Evolutionary conservation across 37 sponge, comb jelly and placozoan genomes (phyloP), one percentile per base, ranked within the genome.

Genomic region (Halisarca cf. caerulea): DNA sequence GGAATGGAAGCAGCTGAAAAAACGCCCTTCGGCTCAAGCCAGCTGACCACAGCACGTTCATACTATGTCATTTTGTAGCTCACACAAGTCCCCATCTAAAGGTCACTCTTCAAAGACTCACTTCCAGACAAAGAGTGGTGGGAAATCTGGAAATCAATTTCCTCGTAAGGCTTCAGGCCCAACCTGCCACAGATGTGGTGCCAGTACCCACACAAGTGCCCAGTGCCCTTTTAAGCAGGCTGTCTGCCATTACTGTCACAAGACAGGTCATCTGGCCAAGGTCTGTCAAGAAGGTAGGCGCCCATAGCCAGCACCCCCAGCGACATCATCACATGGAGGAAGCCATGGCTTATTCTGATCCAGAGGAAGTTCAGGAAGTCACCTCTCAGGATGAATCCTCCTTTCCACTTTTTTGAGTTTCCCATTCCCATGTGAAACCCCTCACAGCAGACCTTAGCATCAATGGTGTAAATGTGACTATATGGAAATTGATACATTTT

Each of bases 1-100:
- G 28, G 68, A 14, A 66, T 66, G 68, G 68, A 66, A 66, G 68
- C 21, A 25, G 68, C 68, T 9, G 68, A 14, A 9, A 66, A 66
- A n/a, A 66, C n/a, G n/a, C n/a, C n/a, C n/a, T n/a, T n/a, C n/a
- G n/a, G n/a, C n/a, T n/a, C n/a, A n/a, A n/a, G n/a, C n/a, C n/a
- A n/a, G n/a, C n/a, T n/a, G n/a, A n/a, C n/a, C n/a, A n/a, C n/a
- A n/a, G n/a, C n/a, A n/a, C 17, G 57, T 55, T 17, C 57, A 55
- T 55, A 17, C 17, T 55, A 11, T 55, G 11, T 11, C 57, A 20
- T 11, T 11, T 55, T 17, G 57, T 17, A 55, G 57, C 17, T 20
- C 57, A 55, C n/a, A n/a, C n/a, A n/a, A n/a, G n/a, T n/a, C n/a
- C n/a, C n/a, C n/a, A n/a, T n/a, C n/a, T 55, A 11, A 55, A 17